These are phyloP conservation scores for Euwallacea fornicatus DNA, from an alignment of 1,140 invertebrate genomes.

Conservation along the genomic window DNA sequence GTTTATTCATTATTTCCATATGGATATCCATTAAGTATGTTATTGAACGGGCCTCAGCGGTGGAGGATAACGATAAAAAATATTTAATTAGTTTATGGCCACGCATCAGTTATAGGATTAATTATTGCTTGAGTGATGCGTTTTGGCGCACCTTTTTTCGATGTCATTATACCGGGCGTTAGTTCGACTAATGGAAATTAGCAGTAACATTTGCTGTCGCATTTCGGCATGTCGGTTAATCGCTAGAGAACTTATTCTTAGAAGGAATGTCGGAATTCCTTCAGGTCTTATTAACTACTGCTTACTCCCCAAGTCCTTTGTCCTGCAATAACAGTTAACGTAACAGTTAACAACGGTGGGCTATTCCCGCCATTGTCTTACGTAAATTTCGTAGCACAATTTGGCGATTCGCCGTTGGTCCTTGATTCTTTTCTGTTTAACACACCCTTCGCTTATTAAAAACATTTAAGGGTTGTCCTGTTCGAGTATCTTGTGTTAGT, in stretches of 20 bases:
- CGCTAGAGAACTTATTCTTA: no score
- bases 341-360: conserved; percentile 8
- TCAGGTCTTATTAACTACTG: conserved; percentile 17
- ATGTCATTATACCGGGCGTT: no score
- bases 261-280: conserved; percentile 7
- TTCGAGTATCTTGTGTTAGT: no score
- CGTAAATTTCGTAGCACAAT: no score
- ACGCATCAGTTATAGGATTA: conserved; percentile 21
- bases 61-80: conserved; percentile 19
- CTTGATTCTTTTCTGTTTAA: no score
- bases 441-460: no score
- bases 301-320: conserved; percentile 14
- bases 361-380: background rate
- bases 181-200: no score
- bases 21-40: conserved; percentile 32
- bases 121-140: conserved; percentile 15
- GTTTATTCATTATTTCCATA: conserved; percentile 37
- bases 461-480: no score
- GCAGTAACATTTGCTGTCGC: no score
- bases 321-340: conserved; percentile 21
- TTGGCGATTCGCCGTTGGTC: no score
- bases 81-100: conserved; percentile 28
- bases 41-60: conserved; percentile 19
- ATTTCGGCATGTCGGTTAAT: no score
- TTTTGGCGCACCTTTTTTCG: conserved; percentile 14